A percentile compares a stretch with the other conserved stretches of the same genome.
Evolutionary conservation across 2,888 invertebrate genomes (phyloP).

Genomic region (Globia sparganii): DNA sequence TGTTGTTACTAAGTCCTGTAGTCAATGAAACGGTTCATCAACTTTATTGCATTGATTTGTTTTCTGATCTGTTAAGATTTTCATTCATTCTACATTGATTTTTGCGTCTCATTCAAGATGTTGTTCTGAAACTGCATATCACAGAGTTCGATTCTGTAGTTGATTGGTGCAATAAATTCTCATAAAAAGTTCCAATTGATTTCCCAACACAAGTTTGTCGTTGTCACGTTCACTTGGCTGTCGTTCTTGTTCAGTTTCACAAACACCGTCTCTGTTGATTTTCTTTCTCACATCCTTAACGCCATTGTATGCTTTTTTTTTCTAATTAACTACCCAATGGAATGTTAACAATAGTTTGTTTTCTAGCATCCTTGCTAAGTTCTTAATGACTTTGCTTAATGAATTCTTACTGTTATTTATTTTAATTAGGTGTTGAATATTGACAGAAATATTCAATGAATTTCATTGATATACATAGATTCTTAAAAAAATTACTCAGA

Average conservation of each 20-base stretch:
- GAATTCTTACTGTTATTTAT: constrained; percentile 28
- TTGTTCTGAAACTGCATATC: constrained; percentile 38
- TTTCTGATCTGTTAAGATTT: constrained; percentile 38
- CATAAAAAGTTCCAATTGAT: constrained; percentile 55
- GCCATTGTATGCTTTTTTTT: constrained; percentile 73
- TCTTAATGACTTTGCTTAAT: constrained; percentile 55
- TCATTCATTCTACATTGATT: constrained; percentile 44
- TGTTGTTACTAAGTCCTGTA: neutral
- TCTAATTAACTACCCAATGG: constrained; percentile 62
- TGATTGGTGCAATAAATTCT: constrained; percentile 55
- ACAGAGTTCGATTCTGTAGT: constrained; percentile 38
- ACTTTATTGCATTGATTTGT: constrained; percentile 18
- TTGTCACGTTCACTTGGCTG: constrained; percentile 45
- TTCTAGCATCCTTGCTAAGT: constrained; percentile 62
- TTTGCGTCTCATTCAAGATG: constrained; percentile 46
- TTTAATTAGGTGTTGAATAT: constrained; percentile 20
- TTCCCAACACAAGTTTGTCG: constrained; percentile 51
- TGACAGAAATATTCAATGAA: constrained; percentile 21
- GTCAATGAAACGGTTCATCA: constrained; percentile 13
- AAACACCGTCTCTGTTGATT: constrained; percentile 68
- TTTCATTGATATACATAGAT: constrained; percentile 30
- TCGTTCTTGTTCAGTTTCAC: constrained; percentile 67
- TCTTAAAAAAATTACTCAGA: too few species aligned
- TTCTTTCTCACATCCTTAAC: constrained; percentile 77
- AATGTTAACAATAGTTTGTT: constrained; percentile 71